These are phyloP conservation scores for Gonatopus flavifemur DNA, from an alignment of 1,140 invertebrate species.

Conservation along the genomic window DNA sequence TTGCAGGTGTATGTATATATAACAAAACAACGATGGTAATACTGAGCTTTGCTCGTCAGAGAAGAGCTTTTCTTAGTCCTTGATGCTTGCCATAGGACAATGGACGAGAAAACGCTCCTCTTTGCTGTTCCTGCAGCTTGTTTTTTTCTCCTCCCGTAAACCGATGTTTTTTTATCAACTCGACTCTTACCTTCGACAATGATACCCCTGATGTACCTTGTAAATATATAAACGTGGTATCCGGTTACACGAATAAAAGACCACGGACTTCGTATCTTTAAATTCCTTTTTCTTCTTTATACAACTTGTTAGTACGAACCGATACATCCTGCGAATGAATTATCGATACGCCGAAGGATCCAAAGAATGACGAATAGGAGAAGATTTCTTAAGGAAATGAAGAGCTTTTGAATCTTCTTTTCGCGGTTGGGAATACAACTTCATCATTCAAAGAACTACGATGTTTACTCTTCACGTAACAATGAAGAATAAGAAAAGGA, in stretches of 20 bases:
- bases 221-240: too few relatives aligned
- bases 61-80: conserved; percentile 47
- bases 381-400: too few relatives aligned
- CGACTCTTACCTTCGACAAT: conserved; percentile 4
- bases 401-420: too few relatives aligned
- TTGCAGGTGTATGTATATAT: too few relatives aligned
- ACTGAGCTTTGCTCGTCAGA: conserved; percentile 33
- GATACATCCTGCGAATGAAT: too few relatives aligned
- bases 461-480: conserved; percentile 4
- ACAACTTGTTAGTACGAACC: too few relatives aligned
- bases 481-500: conserved; percentile 5
- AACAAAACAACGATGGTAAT: conserved; percentile 33
- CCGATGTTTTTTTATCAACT: conserved; percentile 16
- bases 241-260: too few relatives aligned
- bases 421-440: not conserved
- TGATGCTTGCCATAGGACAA: conserved; percentile 45
- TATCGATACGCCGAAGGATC: too few relatives aligned
- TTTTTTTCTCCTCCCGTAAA: conserved; percentile 14
- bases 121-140: conserved; percentile 6
- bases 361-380: too few relatives aligned
- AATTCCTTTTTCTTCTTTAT: too few relatives aligned
- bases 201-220: too few relatives aligned
- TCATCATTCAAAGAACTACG: not conserved
- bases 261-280: too few relatives aligned
- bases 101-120: conserved; percentile 40